phyloP scores from a whole-genome alignment of 1,140 invertebrate genomes.

The Sesamia nonagrioides region DNA sequence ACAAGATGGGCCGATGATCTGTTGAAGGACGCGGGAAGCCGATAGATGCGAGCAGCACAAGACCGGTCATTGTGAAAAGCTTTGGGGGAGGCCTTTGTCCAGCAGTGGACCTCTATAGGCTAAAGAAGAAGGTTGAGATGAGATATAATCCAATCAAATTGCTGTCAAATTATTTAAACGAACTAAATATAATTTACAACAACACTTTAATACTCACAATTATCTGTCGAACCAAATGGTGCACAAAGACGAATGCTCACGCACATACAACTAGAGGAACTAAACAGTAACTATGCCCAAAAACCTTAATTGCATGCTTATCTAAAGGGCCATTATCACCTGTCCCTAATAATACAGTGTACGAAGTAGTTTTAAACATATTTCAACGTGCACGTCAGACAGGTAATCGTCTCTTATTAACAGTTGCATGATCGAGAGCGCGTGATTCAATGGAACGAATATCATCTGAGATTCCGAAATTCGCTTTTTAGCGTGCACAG shows the following conservation, averaged over 20 bases:
- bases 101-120: too few species aligned
- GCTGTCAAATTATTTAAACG: background rate
- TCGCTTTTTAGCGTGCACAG: conserved; percentile 24
- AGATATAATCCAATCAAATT: conserved; percentile 13
- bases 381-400: conserved; percentile 10
- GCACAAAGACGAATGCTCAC: background rate
- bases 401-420: conserved; percentile 34
- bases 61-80: too few species aligned
- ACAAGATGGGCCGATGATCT: too few species aligned
- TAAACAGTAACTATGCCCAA: conserved; percentile 51
- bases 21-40: too few species aligned
- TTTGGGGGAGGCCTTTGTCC: too few species aligned
- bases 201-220: background rate
- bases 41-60: too few species aligned
- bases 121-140: background rate
- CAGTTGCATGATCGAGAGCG: conserved; percentile 26
- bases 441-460: conserved; percentile 34
- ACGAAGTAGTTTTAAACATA: conserved; percentile 32
- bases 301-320: conserved; percentile 76
- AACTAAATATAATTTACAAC: conserved; percentile 1
- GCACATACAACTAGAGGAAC: background rate
- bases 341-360: conserved; percentile 64
- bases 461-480: conserved; percentile 22
- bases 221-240: conserved; percentile 4
- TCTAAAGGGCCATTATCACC: conserved; percentile 73